A percentile compares a stretch with the other conserved stretches of the same genome.
phyloP scores from a whole-genome alignment of 2,888 invertebrate genomes.

The Philaethria dido region DNA sequence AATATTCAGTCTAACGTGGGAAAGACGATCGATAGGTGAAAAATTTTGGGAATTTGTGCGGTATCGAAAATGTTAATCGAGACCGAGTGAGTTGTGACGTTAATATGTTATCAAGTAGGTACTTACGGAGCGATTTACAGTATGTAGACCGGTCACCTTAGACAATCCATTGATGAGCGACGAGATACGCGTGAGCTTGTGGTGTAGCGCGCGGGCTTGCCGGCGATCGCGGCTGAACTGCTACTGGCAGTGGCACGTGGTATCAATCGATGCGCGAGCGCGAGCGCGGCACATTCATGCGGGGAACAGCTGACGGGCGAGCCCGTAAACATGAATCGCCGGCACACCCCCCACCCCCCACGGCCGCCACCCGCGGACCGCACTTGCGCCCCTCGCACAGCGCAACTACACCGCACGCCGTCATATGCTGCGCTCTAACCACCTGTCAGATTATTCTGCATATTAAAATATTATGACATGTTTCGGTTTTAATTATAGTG shows the following conservation, averaged over 20 bases:
- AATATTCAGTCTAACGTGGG: slow-evolving; percentile 63
- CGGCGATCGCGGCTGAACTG: slow-evolving; percentile 70
- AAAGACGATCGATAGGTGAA: slow-evolving; percentile 61
- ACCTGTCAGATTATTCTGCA: slow-evolving; percentile 32
- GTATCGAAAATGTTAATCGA: not conserved
- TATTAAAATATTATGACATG: not conserved
- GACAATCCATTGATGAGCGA: slow-evolving; percentile 72
- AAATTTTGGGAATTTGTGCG: slow-evolving; percentile 52
- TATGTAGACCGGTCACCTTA: slow-evolving; percentile 68
- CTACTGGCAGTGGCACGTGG: slow-evolving; percentile 50
- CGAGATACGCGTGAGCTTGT: slow-evolving; percentile 52
- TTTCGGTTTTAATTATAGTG: not conserved
- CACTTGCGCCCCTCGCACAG: slow-evolving; percentile 46
- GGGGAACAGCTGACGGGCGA: slow-evolving; percentile 80
- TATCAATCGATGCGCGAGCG: slow-evolving; percentile 77
- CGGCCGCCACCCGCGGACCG: slow-evolving; percentile 47
- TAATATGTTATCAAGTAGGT: slow-evolving; percentile 38
- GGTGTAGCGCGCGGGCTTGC: slow-evolving; percentile 61
- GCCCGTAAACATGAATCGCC: slow-evolving; percentile 80
- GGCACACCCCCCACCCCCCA: no score
- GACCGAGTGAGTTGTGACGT: not conserved
- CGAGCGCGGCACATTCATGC: slow-evolving; percentile 70
- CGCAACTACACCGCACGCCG: slow-evolving; percentile 39
- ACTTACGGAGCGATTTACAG: slow-evolving; percentile 46
- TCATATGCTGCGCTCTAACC: slow-evolving; percentile 29